Conservation (phyloP, 1,140 invertebrate species). For the Orchestia grillus region DNA sequence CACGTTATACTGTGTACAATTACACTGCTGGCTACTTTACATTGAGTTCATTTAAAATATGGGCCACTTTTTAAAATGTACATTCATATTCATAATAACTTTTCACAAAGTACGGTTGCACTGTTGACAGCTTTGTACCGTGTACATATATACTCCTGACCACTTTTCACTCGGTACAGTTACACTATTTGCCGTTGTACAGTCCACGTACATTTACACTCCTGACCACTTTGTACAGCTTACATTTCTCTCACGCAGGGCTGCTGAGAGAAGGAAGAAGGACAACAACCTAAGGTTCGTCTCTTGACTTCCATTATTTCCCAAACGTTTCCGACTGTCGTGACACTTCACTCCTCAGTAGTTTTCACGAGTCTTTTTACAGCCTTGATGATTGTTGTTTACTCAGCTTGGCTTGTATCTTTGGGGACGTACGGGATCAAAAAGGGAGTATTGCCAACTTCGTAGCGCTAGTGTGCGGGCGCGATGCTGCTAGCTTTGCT, state of each 20-base stretch:
- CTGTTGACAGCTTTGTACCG: too few species aligned
- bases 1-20: neutral
- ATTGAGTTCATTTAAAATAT: neutral
- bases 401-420: neutral
- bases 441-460: neutral
- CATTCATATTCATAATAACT: neutral
- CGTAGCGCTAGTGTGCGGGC: neutral
- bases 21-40: neutral
- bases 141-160: too few species aligned
- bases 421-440: neutral
- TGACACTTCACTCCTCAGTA: neutral
- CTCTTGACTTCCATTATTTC: neutral
- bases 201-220: neutral
- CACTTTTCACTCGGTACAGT: too few species aligned
- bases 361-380: neutral
- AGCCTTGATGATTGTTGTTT: neutral
- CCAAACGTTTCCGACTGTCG: neutral
- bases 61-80: neutral
- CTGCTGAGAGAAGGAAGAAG: conserved; percentile 41
- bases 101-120: neutral
- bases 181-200: too few species aligned
- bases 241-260: conserved; percentile 24
- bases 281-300: conserved; percentile 49
- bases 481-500: neutral
- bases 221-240: neutral